Percentiles rank a stretch among this genome's conserved stretches.
Conservation (phyloP, 1,140 invertebrate genomes). For the Campoletis sonorensis region DNA sequence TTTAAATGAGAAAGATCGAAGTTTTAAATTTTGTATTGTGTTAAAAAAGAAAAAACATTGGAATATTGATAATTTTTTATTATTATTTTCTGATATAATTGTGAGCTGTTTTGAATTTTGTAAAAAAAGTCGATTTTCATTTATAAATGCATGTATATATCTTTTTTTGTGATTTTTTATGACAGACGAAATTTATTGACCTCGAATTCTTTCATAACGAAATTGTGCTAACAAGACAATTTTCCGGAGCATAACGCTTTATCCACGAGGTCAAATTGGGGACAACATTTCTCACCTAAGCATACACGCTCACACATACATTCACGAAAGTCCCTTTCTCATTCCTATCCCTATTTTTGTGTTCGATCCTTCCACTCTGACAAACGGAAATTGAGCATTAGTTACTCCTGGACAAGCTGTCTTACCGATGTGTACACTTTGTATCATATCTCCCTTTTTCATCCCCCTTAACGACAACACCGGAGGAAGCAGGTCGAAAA, state of each 20-base stretch:
- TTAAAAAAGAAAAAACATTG: too few relatives aligned
- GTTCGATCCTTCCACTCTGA: slow-evolving; percentile 51
- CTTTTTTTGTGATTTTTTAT: background rate
- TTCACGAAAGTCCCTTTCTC: background rate
- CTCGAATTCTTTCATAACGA: slow-evolving; percentile 19
- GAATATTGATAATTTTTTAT: background rate
- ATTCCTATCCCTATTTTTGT: slow-evolving; percentile 47
- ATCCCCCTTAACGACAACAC: slow-evolving; percentile 12
- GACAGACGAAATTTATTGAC: background rate
- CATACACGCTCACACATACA: background rate
- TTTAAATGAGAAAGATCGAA: too few relatives aligned
- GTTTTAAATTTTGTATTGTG: too few relatives aligned
- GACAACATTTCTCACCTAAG: background rate
- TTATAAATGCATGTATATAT: background rate
- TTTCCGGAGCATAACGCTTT: slow-evolving; percentile 45
- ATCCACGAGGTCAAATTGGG: slow-evolving; percentile 2
- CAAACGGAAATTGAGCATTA: slow-evolving; percentile 75
- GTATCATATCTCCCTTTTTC: slow-evolving; percentile 17
- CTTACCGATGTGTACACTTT: slow-evolving; percentile 41
- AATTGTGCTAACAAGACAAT: slow-evolving; percentile 54
- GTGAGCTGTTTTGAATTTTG: too few relatives aligned
- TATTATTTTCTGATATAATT: background rate
- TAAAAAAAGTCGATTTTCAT: too few relatives aligned
- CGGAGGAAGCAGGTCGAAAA: slow-evolving; percentile 39
- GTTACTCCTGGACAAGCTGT: slow-evolving; percentile 48